Conservation (phyloP, 2,888 invertebrate genomes). For the Salticus scenicus region DNA sequence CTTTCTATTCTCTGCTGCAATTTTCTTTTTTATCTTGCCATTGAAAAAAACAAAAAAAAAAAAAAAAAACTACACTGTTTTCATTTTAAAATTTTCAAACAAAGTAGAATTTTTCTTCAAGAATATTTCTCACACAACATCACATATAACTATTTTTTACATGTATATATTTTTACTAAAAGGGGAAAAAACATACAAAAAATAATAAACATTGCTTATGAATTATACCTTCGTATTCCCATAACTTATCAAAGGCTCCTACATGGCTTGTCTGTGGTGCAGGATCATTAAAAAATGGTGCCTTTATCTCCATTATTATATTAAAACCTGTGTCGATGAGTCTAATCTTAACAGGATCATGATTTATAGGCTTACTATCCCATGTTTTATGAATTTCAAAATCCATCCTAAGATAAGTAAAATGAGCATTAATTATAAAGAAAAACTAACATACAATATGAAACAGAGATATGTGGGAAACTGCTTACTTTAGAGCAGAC, state of each 20-base stretch:
- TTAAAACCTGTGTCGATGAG: constrained; percentile 53
- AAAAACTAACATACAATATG: too few relatives aligned
- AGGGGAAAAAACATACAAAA: too few relatives aligned
- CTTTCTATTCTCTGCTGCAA: too few relatives aligned
- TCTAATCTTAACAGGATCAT: constrained; percentile 70
- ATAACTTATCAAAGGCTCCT: constrained; percentile 76
- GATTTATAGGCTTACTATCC: constrained; percentile 64
- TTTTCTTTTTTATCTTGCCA: too few relatives aligned
- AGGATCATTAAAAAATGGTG: constrained; percentile 76
- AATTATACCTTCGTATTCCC: constrained; percentile 78
- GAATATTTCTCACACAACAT: background rate
- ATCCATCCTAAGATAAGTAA: constrained; percentile 26
- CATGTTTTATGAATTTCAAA: constrained; percentile 58
- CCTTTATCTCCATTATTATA: constrained; percentile 71
- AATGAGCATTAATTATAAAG: too few relatives aligned
- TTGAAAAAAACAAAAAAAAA: too few relatives aligned
- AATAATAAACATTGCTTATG: too few relatives aligned
- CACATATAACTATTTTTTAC: background rate
- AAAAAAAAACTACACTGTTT: too few relatives aligned
- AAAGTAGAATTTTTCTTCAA: background rate
- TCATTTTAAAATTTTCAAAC: too few relatives aligned
- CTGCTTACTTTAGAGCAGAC: too few relatives aligned
- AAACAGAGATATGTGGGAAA: too few relatives aligned
- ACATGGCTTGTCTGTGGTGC: constrained; percentile 74
- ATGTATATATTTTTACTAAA: background rate